These are phyloP conservation scores for Drosophila auraria DNA, from an alignment of 1,140 invertebrate species.

Conservation along the genomic window DNA sequence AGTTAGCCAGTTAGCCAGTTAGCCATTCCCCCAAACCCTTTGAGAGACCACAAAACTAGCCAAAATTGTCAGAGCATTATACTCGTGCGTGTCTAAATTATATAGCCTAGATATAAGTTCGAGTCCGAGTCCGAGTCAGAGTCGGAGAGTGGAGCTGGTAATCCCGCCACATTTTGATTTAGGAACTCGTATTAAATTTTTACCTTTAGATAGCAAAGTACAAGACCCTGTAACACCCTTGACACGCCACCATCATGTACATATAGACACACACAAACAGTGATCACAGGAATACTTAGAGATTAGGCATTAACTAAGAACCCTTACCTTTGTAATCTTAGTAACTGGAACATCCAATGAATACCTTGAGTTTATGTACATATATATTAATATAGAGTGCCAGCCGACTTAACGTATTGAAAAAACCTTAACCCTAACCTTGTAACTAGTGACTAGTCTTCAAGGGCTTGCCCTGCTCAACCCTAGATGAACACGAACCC, in stretches of 20 bases:
- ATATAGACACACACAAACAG: constrained; percentile 10
- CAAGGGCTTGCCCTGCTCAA: not conserved
- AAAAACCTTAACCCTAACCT: not conserved
- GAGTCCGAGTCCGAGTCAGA: constrained; percentile 27
- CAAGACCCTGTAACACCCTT: constrained; percentile 13
- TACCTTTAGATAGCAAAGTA: constrained; percentile 13
- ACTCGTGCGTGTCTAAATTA: constrained; percentile 13
- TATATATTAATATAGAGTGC: constrained; percentile 7
- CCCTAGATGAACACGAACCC: not conserved
- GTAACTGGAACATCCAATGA: not conserved
- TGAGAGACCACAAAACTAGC: constrained; percentile 17
- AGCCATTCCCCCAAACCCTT: constrained; percentile 2
- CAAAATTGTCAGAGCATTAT: constrained; percentile 34
- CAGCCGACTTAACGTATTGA: constrained; percentile 17
- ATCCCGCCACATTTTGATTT: constrained; percentile 45
- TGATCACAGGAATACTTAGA: constrained; percentile 14
- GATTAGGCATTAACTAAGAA: constrained; percentile 4
- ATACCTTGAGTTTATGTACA: constrained; percentile 13
- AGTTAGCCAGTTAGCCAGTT: not conserved
- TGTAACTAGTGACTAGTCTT: constrained; percentile 3
- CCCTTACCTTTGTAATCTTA: not conserved
- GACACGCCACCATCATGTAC: constrained; percentile 10
- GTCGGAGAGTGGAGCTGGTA: constrained; percentile 46
- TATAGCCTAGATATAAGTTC: constrained; percentile 2
- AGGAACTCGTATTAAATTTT: not conserved